A percentile compares a stretch with the other conserved stretches of the same genome.
Evolutionary conservation across 2,113 vertebrate genomes (phyloP).

Genomic region (Zosterops japonicus): DNA sequence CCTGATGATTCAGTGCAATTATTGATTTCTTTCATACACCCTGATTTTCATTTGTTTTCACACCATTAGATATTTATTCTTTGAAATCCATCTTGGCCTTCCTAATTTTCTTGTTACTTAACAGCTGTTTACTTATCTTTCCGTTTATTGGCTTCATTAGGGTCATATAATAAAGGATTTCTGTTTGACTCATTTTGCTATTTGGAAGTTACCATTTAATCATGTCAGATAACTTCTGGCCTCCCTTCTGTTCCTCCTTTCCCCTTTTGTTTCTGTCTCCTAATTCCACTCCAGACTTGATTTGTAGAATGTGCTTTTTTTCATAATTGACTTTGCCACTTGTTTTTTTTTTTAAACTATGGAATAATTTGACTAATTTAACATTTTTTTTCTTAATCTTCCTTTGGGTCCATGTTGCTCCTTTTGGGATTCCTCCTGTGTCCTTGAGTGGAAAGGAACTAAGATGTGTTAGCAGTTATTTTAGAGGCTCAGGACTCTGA

Average conservation of each 20-base stretch:
- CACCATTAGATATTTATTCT: background rate
- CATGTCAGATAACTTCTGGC: background rate
- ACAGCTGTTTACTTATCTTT: background rate
- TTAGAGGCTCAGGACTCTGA: background rate
- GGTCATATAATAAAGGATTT: background rate
- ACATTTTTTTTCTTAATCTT: background rate
- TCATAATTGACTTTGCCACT: background rate
- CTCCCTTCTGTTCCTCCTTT: slow-evolving; percentile 6
- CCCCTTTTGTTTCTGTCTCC: background rate
- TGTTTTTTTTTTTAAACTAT: background rate
- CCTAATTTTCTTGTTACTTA: slow-evolving; percentile 19
- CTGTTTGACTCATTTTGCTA: background rate
- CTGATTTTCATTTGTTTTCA: slow-evolving; percentile 24
- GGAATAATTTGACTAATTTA: background rate
- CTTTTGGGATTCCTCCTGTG: background rate
- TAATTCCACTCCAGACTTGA: background rate
- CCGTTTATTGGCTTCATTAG: background rate
- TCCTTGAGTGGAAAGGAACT: background rate
- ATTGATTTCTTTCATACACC: background rate
- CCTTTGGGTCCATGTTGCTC: background rate
- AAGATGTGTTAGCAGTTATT: background rate
- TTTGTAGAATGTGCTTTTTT: background rate
- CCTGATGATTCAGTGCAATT: background rate
- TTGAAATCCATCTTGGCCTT: background rate
- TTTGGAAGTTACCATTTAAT: background rate